Evolutionary conservation across 2,113 vertebrate genomes (phyloP).

Genomic region (Hydrochoerus hydrochaeris): DNA sequence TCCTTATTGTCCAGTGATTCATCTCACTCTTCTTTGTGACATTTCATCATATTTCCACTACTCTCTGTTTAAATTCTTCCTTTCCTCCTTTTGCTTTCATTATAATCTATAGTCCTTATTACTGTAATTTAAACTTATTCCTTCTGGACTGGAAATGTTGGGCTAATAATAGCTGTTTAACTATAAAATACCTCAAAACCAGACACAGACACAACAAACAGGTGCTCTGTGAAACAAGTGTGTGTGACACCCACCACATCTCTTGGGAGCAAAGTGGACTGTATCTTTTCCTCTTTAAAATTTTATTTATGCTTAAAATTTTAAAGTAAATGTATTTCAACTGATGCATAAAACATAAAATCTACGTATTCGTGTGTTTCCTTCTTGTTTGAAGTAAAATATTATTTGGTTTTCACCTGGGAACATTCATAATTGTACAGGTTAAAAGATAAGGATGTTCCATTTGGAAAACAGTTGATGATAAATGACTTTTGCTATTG

Average conservation of each 20-base stretch:
- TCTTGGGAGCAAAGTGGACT: background rate
- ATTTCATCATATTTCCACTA: background rate
- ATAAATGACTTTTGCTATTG: background rate
- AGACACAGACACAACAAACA: conserved; percentile 63
- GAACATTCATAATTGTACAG: background rate
- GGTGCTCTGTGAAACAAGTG: conserved; percentile 17
- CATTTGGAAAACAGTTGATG: background rate
- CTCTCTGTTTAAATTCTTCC: background rate
- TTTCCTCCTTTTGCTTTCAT: conserved; percentile 18
- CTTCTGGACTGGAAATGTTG: conserved; percentile 4
- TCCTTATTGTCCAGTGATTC: background rate
- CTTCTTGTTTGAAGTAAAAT: background rate
- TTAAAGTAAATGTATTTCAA: background rate
- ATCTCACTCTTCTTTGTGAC: background rate
- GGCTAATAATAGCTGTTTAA: conserved; percentile 58
- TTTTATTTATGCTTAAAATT: background rate
- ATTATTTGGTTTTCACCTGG: background rate
- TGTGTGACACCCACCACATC: background rate
- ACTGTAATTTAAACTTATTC: background rate
- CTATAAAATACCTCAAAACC: conserved; percentile 59
- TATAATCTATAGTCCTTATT: background rate
- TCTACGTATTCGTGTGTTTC: background rate
- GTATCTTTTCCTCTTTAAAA: background rate
- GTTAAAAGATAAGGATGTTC: background rate
- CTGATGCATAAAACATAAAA: background rate